A percentile compares a stretch with the other conserved stretches of the same genome.
These are phyloP conservation scores for Lates japonicus DNA, from an alignment of 2,797 vertebrate species.

Conservation along the genomic window DNA sequence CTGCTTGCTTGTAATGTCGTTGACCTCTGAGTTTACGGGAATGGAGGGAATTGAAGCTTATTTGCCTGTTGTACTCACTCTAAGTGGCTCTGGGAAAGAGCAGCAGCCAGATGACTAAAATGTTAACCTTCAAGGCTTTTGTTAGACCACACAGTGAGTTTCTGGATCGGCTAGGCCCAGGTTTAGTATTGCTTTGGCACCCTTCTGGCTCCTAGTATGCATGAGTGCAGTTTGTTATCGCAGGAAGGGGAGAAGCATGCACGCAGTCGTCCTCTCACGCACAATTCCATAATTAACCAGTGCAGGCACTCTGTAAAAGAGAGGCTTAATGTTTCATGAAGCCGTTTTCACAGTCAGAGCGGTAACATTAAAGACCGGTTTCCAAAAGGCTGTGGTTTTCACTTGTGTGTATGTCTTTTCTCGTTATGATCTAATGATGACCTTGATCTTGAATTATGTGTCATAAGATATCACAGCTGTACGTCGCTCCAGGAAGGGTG, in stretches of 20 bases:
- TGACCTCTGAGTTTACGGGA: slow-evolving; percentile 48
- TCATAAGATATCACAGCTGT: slow-evolving; percentile 42
- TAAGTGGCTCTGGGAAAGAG: slow-evolving; percentile 36
- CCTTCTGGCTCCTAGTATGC: slow-evolving; percentile 29
- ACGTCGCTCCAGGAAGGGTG: slow-evolving; percentile 26
- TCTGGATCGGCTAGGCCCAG: slow-evolving; percentile 29
- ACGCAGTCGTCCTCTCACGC: slow-evolving; percentile 49
- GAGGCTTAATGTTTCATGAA: slow-evolving; percentile 76
- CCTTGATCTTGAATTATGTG: slow-evolving; percentile 60
- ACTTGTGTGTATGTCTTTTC: slow-evolving; percentile 1
- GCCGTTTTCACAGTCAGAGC: slow-evolving; percentile 62
- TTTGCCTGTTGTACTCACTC: slow-evolving; percentile 39
- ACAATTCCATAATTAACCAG: slow-evolving; percentile 67
- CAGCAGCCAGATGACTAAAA: slow-evolving; percentile 29
- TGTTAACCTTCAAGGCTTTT: slow-evolving; percentile 32
- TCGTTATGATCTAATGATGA: slow-evolving; percentile 46
- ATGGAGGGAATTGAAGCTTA: slow-evolving; percentile 43
- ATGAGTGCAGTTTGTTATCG: slow-evolving; percentile 54
- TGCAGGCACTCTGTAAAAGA: slow-evolving; percentile 47
- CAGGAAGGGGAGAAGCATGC: slow-evolving; percentile 32
- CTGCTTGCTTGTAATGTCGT: slow-evolving; percentile 37
- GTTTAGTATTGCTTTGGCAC: slow-evolving; percentile 40
- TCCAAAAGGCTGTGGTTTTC: slow-evolving; percentile 42
- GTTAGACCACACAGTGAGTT: slow-evolving; percentile 32
- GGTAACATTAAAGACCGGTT: slow-evolving; percentile 46